Conservation (phyloP, 2,888 invertebrate genomes). For the Pterobdella sp. region DNA sequence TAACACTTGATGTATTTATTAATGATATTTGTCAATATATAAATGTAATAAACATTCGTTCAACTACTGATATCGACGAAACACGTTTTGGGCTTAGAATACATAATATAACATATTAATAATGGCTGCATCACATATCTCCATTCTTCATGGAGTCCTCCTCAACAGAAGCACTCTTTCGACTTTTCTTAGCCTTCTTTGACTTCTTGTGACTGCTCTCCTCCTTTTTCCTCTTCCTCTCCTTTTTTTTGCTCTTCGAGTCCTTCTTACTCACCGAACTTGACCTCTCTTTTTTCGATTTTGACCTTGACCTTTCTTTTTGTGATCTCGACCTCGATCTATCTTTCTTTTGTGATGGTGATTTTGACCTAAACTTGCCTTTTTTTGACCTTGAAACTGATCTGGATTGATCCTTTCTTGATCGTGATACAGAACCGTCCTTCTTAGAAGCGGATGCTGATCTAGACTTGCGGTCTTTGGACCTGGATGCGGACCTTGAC, state of each 20-base stretch:
- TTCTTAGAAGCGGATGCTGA: neutral
- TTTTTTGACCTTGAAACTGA: neutral
- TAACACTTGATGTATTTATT: no score
- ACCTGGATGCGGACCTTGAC: no score
- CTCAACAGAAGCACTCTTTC: no score
- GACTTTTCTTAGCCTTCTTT: constrained; percentile 28
- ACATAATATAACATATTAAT: no score
- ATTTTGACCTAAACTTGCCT: neutral
- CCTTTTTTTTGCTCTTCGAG: neutral
- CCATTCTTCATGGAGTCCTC: no score
- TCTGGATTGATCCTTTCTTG: neutral
- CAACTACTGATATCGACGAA: no score
- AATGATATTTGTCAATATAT: no score
- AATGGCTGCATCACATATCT: no score
- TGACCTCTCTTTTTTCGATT: constrained; percentile 10
- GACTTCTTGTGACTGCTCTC: constrained; percentile 27
- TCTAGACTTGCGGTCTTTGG: no score
- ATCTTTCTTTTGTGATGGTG: neutral
- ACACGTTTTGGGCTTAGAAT: no score
- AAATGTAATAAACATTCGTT: no score
- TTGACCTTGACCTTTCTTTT: neutral
- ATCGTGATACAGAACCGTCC: neutral
- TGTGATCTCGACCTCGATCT: neutral
- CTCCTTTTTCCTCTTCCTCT: constrained; percentile 21
- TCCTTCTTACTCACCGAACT: neutral